A percentile compares a stretch with the other conserved stretches of the same genome.
Conservation (phyloP, 1,140 invertebrate species). For the Anthonomus grandis region DNA sequence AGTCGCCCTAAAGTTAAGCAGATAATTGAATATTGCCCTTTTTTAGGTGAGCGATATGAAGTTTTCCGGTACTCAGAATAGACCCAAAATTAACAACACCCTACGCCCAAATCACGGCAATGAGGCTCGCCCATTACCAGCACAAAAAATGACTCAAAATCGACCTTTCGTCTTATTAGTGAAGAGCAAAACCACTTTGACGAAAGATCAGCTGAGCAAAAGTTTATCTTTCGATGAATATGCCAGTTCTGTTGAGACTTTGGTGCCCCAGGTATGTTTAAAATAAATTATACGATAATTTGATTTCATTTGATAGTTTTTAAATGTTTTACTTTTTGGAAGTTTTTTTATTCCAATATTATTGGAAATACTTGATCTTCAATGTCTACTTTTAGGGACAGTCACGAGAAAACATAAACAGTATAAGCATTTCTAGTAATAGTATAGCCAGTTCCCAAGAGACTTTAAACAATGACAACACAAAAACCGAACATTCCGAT, state of each 20-base stretch:
- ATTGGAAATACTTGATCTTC: not conserved
- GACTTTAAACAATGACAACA: slow-evolving; percentile 52
- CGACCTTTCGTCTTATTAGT: slow-evolving; percentile 18
- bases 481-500: slow-evolving; percentile 55
- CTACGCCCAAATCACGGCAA: not conserved
- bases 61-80: not conserved
- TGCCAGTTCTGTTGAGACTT: slow-evolving; percentile 54
- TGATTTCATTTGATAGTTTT: not conserved
- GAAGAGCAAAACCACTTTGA: slow-evolving; percentile 37
- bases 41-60: slow-evolving; percentile 27
- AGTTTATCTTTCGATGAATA: slow-evolving; percentile 37
- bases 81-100: slow-evolving; percentile 3
- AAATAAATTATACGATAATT: slow-evolving; percentile 35
- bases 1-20: no score
- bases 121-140: not conserved
- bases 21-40: not conserved
- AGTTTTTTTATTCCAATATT: no score
- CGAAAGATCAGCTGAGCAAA: slow-evolving; percentile 34
- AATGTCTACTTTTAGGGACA: not conserved
- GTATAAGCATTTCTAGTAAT: slow-evolving; percentile 50
- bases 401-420: slow-evolving; percentile 50
- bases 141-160: not conserved
- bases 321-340: no score
- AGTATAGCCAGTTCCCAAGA: slow-evolving; percentile 58
- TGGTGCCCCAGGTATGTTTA: slow-evolving; percentile 53